These are phyloP conservation scores for Omphaloscelis lunosa DNA, from an alignment of 2,888 invertebrate genomes.

Conservation along the genomic window DNA sequence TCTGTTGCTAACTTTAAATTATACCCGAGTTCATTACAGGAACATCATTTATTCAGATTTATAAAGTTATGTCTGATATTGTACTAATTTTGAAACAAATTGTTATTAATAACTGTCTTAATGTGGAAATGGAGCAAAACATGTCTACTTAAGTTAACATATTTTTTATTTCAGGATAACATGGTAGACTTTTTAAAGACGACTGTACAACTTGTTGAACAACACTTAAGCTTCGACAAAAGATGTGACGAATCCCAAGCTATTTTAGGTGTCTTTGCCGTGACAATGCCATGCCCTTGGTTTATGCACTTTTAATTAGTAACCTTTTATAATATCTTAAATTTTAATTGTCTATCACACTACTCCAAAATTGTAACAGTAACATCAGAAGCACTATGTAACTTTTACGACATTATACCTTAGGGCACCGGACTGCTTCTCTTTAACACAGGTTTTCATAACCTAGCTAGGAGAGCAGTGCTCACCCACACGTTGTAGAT, in stretches of 20 bases:
- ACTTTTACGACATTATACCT: no score
- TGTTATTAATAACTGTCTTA: neutral
- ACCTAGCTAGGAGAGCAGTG: no score
- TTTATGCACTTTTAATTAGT: no score
- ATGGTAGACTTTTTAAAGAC: neutral
- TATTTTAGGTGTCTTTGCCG: neutral
- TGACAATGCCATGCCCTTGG: neutral
- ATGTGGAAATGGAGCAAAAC: neutral
- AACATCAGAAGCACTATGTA: no score
- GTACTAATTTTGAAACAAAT: slow-evolving; percentile 1
- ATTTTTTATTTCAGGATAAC: neutral
- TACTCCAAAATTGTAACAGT: no score
- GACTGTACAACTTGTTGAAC: no score
- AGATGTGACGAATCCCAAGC: neutral
- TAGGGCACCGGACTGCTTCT: no score
- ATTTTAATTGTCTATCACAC: no score
- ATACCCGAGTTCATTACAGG: slow-evolving; percentile 1
- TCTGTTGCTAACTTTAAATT: slow-evolving; percentile 8
- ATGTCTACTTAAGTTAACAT: neutral
- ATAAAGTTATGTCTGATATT: neutral
- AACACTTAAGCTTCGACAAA: neutral
- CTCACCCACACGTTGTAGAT: no score
- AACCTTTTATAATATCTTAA: no score
- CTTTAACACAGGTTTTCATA: no score
- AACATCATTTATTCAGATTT: slow-evolving; percentile 18